Conservation (phyloP, 2,888 invertebrate species). For the Trypoxylon attenuatum region DNA sequence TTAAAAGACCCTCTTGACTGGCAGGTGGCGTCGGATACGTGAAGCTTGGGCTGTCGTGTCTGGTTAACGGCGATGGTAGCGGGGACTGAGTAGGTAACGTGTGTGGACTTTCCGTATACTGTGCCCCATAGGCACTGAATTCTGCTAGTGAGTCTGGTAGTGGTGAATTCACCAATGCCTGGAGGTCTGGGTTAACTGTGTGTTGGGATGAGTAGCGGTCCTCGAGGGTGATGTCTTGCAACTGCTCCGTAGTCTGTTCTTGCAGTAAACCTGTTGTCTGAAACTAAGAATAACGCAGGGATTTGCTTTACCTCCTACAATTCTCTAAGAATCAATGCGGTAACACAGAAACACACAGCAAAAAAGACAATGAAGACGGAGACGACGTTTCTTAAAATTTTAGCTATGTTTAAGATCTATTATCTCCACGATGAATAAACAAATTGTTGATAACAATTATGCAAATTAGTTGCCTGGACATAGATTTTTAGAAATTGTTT, state of each 20-base stretch:
- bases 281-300: constrained; percentile 62
- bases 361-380: neutral
- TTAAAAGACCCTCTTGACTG: constrained; percentile 88
- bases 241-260: constrained; percentile 71
- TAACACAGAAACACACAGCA: too few relatives aligned
- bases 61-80: constrained; percentile 79
- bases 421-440: too few relatives aligned
- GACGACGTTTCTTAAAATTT: too few relatives aligned
- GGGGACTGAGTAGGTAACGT: constrained; percentile 78
- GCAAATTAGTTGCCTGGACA: too few relatives aligned
- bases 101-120: constrained; percentile 72
- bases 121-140: constrained; percentile 85
- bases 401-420: too few relatives aligned
- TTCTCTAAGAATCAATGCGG: too few relatives aligned
- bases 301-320: too few relatives aligned
- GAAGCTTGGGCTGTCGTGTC: constrained; percentile 84
- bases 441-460: too few relatives aligned
- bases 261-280: constrained; percentile 71
- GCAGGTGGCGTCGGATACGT: constrained; percentile 92
- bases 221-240: constrained; percentile 75
- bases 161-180: constrained; percentile 86
- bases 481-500: too few relatives aligned
- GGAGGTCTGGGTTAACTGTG: constrained; percentile 83
- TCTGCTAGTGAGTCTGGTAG: constrained; percentile 87
- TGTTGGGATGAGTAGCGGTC: constrained; percentile 75